A percentile compares a stretch with the other conserved stretches of the same genome.
Evolutionary conservation across 2,113 vertebrate genomes (phyloP).

Genomic region (Misgurnus anguillicaudatus): DNA sequence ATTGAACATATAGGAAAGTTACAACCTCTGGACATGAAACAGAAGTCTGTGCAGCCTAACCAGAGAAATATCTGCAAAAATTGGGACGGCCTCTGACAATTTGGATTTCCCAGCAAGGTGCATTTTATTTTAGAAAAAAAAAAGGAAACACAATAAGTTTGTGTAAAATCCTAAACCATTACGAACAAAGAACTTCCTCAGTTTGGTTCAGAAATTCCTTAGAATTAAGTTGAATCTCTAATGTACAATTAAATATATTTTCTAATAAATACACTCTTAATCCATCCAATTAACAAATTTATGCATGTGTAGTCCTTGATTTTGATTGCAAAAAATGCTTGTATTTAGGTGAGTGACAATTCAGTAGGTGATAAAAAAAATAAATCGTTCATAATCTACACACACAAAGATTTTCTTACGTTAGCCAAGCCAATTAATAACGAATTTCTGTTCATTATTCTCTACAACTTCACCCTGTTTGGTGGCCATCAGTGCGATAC

Average conservation of each 20-base stretch:
- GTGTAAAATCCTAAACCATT: slow-evolving; percentile 34
- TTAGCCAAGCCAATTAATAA: not conserved
- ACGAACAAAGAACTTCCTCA: slow-evolving; percentile 63
- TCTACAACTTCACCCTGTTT: not conserved
- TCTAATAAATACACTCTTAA: not conserved
- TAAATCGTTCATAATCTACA: not conserved
- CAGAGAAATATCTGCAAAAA: slow-evolving; percentile 46
- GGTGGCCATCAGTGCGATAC: slow-evolving; percentile 7
- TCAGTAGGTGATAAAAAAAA: not conserved
- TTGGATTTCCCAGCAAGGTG: slow-evolving; percentile 50
- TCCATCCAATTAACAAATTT: not conserved
- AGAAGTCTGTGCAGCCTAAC: slow-evolving; percentile 43
- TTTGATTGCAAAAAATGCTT: not conserved
- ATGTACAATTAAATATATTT: not conserved
- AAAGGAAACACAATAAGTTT: slow-evolving; percentile 25
- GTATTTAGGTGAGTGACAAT: not conserved
- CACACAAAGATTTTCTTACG: not conserved
- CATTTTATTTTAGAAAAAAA: slow-evolving; percentile 32
- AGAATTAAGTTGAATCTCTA: slow-evolving; percentile 4
- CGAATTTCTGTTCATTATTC: not conserved
- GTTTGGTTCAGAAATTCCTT: slow-evolving; percentile 25
- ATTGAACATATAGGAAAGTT: slow-evolving; percentile 47
- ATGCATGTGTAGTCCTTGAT: not conserved
- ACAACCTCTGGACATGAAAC: slow-evolving; percentile 58
- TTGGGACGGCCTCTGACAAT: slow-evolving; percentile 32